Evolutionary conservation across 1,140 invertebrate genomes (phyloP).

Genomic region (Probaryconus sp.): DNA sequence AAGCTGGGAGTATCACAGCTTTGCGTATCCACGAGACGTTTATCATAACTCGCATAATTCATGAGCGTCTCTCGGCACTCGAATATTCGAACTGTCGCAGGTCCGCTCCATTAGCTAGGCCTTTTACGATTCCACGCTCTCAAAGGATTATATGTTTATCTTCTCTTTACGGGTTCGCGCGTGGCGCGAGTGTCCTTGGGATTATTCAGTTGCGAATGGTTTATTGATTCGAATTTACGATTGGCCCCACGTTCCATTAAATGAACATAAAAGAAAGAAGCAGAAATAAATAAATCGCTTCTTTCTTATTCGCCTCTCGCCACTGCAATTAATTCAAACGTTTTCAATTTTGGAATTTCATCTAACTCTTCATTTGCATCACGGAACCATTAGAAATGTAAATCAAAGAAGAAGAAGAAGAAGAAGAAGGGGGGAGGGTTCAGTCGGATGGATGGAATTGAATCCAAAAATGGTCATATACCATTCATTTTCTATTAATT

Average conservation of each 20-base stretch:
- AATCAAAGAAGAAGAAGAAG: background rate
- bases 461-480: no score
- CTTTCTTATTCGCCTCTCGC: background rate
- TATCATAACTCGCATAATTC: slow-evolving; percentile 64
- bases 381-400: slow-evolving; percentile 4
- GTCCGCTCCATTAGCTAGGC: slow-evolving; percentile 58
- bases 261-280: slow-evolving; percentile 5
- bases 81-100: slow-evolving; percentile 58
- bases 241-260: slow-evolving; percentile 9
- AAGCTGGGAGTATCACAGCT: slow-evolving; percentile 36
- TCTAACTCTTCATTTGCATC: slow-evolving; percentile 2
- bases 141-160: slow-evolving; percentile 58
- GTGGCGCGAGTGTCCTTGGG: slow-evolving; percentile 42
- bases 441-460: no score
- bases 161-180: slow-evolving; percentile 39
- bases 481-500: no score
- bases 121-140: slow-evolving; percentile 58
- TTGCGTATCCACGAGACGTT: slow-evolving; percentile 49
- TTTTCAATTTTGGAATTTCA: slow-evolving; percentile 5
- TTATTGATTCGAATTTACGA: slow-evolving; percentile 54
- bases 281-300: background rate
- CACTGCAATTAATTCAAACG: slow-evolving; percentile 8
- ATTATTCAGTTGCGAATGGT: slow-evolving; percentile 49
- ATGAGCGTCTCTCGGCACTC: slow-evolving; percentile 56
- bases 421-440: no score